These are phyloP conservation scores for Zhengitettix transpicula DNA, from an alignment of 2,888 invertebrate species.

Conservation along the genomic window DNA sequence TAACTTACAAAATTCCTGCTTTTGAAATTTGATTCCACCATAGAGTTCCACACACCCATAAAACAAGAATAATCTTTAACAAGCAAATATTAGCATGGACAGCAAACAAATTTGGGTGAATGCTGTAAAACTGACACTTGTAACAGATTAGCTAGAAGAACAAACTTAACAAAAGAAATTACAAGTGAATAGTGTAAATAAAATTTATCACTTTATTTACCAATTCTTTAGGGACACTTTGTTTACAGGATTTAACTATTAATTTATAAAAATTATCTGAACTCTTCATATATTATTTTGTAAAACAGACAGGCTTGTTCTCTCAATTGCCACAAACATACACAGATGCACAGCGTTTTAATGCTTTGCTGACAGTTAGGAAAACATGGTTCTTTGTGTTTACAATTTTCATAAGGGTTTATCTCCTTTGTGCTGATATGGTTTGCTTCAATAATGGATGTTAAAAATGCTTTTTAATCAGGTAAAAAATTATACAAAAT, in stretches of 20 bases:
- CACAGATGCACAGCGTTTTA: not conserved
- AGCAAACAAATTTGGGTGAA: not conserved
- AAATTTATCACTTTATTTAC: constrained; percentile 1
- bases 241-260: constrained; percentile 5
- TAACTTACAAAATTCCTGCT: too few species aligned
- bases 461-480: not conserved
- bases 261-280: constrained; percentile 7
- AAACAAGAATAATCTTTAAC: not conserved
- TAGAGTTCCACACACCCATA: not conserved
- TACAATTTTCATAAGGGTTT: not conserved
- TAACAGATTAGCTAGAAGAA: not conserved
- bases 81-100: not conserved
- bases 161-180: not conserved
- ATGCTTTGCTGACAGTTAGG: not conserved
- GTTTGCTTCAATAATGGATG: not conserved
- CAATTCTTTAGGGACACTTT: not conserved
- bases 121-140: not conserved
- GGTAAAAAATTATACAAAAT: not conserved
- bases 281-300: constrained; percentile 1
- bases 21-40: not conserved
- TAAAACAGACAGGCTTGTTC: not conserved
- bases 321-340: not conserved
- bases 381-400: not conserved
- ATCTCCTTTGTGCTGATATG: not conserved
- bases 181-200: not conserved